Evolutionary conservation across 2,797 vertebrate species (phyloP).

Genomic region (Acanthopagrus latus): DNA sequence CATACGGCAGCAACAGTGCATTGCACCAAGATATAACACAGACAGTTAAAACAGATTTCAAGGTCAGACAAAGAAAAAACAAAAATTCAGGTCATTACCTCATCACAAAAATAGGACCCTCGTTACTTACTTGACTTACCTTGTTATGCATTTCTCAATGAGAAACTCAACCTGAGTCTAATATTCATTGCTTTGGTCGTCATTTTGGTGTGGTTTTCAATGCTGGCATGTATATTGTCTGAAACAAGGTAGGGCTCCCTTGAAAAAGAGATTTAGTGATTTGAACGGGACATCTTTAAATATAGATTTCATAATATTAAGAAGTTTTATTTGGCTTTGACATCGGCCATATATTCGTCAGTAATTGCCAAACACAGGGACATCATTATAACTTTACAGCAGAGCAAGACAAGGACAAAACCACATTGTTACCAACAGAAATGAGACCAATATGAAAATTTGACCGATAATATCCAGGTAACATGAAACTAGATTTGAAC

Average conservation of each 20-base stretch:
- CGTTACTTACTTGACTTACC: not conserved
- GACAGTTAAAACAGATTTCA: no score
- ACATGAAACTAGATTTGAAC: not conserved
- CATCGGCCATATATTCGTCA: not conserved
- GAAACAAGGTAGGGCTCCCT: no score
- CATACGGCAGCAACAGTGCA: not conserved
- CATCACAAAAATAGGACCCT: not conserved
- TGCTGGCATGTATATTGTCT: no score
- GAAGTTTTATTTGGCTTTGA: not conserved
- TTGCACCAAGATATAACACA: conserved; percentile 10
- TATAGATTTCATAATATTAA: no score
- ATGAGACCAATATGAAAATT: not conserved
- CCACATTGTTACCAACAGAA: not conserved
- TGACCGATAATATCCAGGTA: not conserved
- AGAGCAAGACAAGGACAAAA: not conserved
- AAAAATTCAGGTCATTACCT: not conserved
- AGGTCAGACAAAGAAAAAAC: not conserved
- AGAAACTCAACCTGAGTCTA: not conserved
- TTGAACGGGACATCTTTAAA: no score
- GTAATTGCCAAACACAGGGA: not conserved
- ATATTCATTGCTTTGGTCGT: not conserved
- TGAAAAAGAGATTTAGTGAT: no score
- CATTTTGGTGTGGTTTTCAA: not conserved
- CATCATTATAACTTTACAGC: not conserved
- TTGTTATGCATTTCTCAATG: no score